These are phyloP conservation scores for Habrosyne pyritoides DNA, from an alignment of 2,888 invertebrate genomes.

Conservation along the genomic window DNA sequence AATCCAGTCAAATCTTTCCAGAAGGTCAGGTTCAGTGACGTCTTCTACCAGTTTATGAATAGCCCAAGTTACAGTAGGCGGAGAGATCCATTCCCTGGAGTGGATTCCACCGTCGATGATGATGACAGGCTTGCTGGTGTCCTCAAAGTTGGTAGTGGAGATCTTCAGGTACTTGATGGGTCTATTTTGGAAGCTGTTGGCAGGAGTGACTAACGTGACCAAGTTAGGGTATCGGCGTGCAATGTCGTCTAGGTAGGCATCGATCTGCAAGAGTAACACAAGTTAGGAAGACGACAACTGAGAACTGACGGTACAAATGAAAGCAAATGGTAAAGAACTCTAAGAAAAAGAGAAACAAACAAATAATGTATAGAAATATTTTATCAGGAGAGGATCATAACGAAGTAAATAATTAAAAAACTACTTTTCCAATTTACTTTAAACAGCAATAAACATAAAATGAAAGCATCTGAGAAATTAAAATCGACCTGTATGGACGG, in stretches of 20 bases:
- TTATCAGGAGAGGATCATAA: too few relatives aligned
- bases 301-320: too few relatives aligned
- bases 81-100: constrained; percentile 89
- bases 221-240: constrained; percentile 68
- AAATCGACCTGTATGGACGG: too few relatives aligned
- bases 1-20: constrained; percentile 86
- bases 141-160: constrained; percentile 76
- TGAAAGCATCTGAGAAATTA: too few relatives aligned
- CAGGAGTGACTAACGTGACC: constrained; percentile 78
- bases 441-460: too few relatives aligned
- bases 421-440: too few relatives aligned
- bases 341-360: too few relatives aligned
- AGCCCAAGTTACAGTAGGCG: constrained; percentile 85
- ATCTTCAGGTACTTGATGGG: constrained; percentile 83
- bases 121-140: constrained; percentile 78
- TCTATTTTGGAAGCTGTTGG: constrained; percentile 81
- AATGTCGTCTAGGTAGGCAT: constrained; percentile 69
- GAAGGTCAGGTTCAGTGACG: constrained; percentile 77
- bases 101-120: constrained; percentile 86
- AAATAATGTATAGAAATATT: too few relatives aligned
- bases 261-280: too few relatives aligned
- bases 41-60: constrained; percentile 86
- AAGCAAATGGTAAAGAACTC: too few relatives aligned
- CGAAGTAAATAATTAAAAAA: too few relatives aligned
- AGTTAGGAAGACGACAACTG: not conserved